Percentiles rank a stretch among this genome's conserved stretches.
Evolutionary conservation across 1,140 invertebrate species (phyloP).

Genomic region (Lasioglossum albipes): DNA sequence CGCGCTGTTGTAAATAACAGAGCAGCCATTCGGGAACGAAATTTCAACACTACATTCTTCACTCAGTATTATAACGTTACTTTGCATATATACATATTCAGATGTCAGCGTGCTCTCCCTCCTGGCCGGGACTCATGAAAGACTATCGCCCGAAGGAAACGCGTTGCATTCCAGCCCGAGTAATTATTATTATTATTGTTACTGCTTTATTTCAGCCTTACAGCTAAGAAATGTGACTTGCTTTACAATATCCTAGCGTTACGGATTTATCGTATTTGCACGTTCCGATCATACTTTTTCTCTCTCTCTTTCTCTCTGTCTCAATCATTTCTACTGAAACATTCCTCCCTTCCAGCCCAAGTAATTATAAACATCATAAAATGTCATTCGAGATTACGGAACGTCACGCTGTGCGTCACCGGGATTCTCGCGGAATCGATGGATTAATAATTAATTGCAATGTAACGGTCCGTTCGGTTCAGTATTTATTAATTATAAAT

Average conservation of each 20-base stretch:
- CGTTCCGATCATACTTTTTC: too few relatives aligned
- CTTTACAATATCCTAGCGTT: too few relatives aligned
- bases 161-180: neutral
- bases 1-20: slow-evolving; percentile 23
- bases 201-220: too few relatives aligned
- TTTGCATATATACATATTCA: slow-evolving; percentile 63
- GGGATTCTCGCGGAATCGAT: neutral
- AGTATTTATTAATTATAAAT: neutral
- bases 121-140: neutral
- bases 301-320: too few relatives aligned
- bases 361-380: slow-evolving; percentile 4
- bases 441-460: neutral
- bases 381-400: neutral
- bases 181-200: neutral
- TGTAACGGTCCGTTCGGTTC: too few relatives aligned
- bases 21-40: slow-evolving; percentile 24
- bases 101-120: neutral
- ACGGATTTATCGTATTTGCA: too few relatives aligned
- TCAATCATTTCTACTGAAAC: too few relatives aligned
- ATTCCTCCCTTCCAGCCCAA: neutral
- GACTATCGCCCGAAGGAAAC: neutral
- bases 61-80: slow-evolving; percentile 46
- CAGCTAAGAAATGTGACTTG: too few relatives aligned
- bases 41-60: slow-evolving; percentile 53
- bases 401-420: neutral